These are phyloP conservation scores for Saccopteryx leptura DNA, from an alignment of 2,113 vertebrate genomes.

Conservation along the genomic window DNA sequence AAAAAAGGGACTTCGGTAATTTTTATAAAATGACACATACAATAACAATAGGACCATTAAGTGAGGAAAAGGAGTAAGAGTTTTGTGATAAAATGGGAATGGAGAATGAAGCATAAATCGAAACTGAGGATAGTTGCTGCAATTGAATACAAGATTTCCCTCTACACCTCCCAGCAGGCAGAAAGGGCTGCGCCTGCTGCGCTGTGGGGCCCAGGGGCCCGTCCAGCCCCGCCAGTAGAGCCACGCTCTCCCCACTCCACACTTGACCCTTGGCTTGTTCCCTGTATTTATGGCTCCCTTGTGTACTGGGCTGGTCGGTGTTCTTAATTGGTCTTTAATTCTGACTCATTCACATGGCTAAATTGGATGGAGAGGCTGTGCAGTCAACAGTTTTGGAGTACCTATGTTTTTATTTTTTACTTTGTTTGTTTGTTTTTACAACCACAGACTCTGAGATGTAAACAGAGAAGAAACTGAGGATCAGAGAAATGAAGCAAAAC, in stretches of 20 bases:
- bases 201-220: neutral
- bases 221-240: no score
- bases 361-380: neutral
- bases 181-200: neutral
- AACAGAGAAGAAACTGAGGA: neutral
- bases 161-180: neutral
- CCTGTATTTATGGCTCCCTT: neutral
- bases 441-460: neutral
- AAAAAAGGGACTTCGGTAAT: conserved; percentile 12
- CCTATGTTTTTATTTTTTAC: neutral
- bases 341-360: neutral
- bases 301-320: neutral
- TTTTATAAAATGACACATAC: conserved; percentile 61
- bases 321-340: conserved; percentile 15
- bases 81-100: conserved; percentile 49
- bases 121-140: neutral
- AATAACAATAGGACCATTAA: conserved; percentile 56
- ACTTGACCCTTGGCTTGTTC: neutral
- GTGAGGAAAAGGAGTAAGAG: conserved; percentile 43
- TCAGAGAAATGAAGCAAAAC: neutral
- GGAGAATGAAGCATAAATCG: conserved; percentile 46
- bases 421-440: neutral
- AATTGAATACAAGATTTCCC: neutral
- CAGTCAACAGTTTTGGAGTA: neutral
- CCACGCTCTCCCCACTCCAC: neutral